Conservation (phyloP, 2,113 vertebrate species). For the Zapus hudsonius region DNA sequence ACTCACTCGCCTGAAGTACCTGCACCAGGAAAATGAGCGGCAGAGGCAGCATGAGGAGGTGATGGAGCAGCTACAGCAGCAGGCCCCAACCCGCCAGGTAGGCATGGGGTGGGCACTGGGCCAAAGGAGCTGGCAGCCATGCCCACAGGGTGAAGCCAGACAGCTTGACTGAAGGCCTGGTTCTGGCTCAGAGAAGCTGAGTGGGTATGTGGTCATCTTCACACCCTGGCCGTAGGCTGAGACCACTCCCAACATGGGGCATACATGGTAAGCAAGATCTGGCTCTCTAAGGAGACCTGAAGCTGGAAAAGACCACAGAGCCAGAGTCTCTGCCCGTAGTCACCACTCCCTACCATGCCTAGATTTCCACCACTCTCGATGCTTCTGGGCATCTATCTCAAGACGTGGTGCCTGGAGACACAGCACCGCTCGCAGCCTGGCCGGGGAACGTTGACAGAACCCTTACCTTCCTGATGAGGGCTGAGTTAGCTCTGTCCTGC, state of each 20-base stretch:
- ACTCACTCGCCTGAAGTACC: slow-evolving; percentile 71
- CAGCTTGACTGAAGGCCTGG: too few species aligned
- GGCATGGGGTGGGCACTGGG: neutral
- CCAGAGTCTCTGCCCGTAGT: neutral
- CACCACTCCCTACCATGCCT: neutral
- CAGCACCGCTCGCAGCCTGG: too few species aligned
- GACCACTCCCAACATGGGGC: neutral
- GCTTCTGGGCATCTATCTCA: neutral
- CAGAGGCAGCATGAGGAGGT: slow-evolving; percentile 76
- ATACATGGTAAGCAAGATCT: neutral
- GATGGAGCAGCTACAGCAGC: slow-evolving; percentile 76
- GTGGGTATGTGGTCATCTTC: neutral
- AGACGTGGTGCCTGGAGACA: neutral
- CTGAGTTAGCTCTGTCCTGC: neutral
- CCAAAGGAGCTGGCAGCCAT: too few species aligned
- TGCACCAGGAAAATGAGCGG: slow-evolving; percentile 78
- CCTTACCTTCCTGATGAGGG: neutral
- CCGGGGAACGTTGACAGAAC: neutral
- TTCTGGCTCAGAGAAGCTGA: neutral
- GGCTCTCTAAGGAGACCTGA: neutral
- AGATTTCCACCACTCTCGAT: neutral
- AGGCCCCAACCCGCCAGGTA: slow-evolving; percentile 50
- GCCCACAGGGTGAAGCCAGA: neutral
- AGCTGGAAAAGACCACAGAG: neutral
- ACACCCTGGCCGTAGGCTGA: neutral